Evolutionary conservation across 2,888 invertebrate species (phyloP).

Genomic region (Esperia sulphurella): DNA sequence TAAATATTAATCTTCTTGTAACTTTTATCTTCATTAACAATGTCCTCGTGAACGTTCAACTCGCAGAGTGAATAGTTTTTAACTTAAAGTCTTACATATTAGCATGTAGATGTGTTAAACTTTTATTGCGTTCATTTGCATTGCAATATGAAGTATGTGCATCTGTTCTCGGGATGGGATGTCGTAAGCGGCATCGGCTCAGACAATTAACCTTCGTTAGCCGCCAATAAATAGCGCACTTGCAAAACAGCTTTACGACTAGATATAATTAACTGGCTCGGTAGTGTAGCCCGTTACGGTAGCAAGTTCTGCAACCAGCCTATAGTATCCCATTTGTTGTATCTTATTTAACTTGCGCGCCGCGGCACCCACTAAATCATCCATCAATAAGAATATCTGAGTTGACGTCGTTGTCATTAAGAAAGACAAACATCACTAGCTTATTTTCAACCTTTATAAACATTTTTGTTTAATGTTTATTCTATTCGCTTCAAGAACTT

Average conservation of each 20-base stretch:
- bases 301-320: conserved; percentile 37
- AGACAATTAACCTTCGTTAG: conserved; percentile 63
- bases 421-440: too few relatives aligned
- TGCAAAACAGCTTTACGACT: conserved; percentile 54
- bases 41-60: too few relatives aligned
- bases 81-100: too few relatives aligned
- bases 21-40: neutral
- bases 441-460: neutral
- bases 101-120: too few relatives aligned
- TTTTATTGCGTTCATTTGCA: neutral
- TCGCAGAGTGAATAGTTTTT: too few relatives aligned
- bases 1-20: neutral
- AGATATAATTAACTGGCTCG: conserved; percentile 59
- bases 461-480: too few relatives aligned
- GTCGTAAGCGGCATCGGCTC: conserved; percentile 34
- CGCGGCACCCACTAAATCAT: conserved; percentile 42
- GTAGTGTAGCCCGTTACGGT: conserved; percentile 41
- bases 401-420: too few relatives aligned
- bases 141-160: neutral
- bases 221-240: conserved; percentile 60
- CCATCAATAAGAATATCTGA: conserved; percentile 21
- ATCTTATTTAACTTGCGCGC: conserved; percentile 35
- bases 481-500: neutral
- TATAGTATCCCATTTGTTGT: too few relatives aligned
- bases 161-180: conserved; percentile 12